phyloP scores from a whole-genome alignment of 2,113 vertebrate genomes.

The Nothobranchius furzeri region DNA sequence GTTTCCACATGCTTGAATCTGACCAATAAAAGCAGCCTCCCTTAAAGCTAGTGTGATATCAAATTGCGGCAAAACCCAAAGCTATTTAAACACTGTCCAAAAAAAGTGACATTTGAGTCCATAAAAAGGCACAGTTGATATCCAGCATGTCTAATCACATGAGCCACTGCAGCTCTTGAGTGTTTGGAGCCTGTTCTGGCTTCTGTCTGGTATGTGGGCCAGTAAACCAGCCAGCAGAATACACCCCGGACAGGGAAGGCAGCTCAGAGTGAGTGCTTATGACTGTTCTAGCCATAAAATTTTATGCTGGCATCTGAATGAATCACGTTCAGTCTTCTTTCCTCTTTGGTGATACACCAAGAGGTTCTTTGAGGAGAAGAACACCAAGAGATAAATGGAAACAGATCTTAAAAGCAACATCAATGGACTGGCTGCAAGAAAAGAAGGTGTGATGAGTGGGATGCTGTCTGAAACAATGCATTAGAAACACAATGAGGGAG shows the following conservation, averaged over 20 bases:
- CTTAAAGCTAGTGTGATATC: slow-evolving; percentile 21
- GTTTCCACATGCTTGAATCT: slow-evolving; percentile 11
- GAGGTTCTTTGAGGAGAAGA: slow-evolving; percentile 35
- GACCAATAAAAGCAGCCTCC: slow-evolving; percentile 10
- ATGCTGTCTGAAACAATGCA: slow-evolving; percentile 35
- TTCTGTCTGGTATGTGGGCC: slow-evolving; percentile 61
- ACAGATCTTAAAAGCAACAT: slow-evolving; percentile 65
- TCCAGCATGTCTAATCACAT: slow-evolving; percentile 58
- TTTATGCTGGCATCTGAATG: slow-evolving; percentile 53
- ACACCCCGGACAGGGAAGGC: slow-evolving; percentile 47
- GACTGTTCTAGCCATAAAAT: slow-evolving; percentile 61
- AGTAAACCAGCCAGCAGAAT: slow-evolving; percentile 42
- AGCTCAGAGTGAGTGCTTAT: slow-evolving; percentile 13
- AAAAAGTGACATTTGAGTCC: slow-evolving; percentile 41
- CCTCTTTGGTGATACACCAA: slow-evolving; percentile 18
- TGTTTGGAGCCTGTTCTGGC: slow-evolving; percentile 50
- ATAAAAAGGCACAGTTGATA: slow-evolving; percentile 43
- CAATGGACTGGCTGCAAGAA: slow-evolving; percentile 36
- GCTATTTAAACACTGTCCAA: slow-evolving; percentile 19
- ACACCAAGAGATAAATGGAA: slow-evolving; percentile 38
- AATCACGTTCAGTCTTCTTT: slow-evolving; percentile 52
- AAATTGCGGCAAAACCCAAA: slow-evolving; percentile 17
- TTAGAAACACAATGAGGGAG: slow-evolving; percentile 30
- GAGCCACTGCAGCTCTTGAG: slow-evolving; percentile 46
- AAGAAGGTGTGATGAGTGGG: slow-evolving; percentile 50